Evolutionary conservation across 2,113 vertebrate species (phyloP).

Genomic region (Columba livia): DNA sequence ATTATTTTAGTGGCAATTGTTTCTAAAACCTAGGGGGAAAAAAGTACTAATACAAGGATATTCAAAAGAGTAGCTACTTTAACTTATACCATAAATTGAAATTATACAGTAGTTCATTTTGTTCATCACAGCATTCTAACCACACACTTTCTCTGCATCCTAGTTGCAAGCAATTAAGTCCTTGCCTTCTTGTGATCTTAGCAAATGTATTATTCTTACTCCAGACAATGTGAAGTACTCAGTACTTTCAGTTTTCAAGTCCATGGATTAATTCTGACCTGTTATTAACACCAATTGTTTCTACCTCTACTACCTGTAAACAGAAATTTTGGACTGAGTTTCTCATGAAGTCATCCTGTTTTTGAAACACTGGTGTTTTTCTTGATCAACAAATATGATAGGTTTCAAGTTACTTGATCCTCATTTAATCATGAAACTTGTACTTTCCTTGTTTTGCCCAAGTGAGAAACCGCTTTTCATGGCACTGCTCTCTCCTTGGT

Average conservation of each 20-base stretch:
- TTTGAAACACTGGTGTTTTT: neutral
- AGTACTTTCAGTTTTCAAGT: neutral
- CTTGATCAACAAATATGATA: neutral
- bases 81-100: neutral
- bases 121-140: neutral
- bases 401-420: neutral
- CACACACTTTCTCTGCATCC: neutral
- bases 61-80: neutral
- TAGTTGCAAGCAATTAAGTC: neutral
- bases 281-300: neutral
- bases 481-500: neutral
- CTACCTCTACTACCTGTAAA: neutral
- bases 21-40: neutral
- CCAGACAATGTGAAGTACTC: neutral
- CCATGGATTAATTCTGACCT: neutral
- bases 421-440: neutral
- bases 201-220: neutral
- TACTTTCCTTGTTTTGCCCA: neutral
- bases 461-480: neutral
- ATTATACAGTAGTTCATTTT: neutral
- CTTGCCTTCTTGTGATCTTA: neutral
- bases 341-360: neutral
- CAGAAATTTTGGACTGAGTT: neutral
- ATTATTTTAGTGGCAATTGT: neutral
- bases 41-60: neutral